Percentiles rank a stretch among this genome's conserved stretches.
Conservation (phyloP, 2,888 invertebrate species). For the Ferrisia virgata region DNA sequence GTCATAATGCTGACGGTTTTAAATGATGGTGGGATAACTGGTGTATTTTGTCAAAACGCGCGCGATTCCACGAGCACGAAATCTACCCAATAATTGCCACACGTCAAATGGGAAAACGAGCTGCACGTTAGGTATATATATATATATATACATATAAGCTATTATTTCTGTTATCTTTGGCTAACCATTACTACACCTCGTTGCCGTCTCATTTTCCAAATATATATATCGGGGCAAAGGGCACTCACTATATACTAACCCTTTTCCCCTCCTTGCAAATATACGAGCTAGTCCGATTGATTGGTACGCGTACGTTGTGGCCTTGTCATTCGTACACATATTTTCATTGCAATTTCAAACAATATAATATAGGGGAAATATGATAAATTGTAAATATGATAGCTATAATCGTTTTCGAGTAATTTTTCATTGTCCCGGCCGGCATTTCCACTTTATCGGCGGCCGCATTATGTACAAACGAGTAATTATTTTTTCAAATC, state of each 20-base stretch:
- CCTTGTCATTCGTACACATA: conserved; percentile 23
- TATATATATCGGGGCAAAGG: conserved; percentile 9
- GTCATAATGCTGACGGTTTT: conserved; percentile 42
- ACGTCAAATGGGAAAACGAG: conserved; percentile 35
- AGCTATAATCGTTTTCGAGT: conserved; percentile 21
- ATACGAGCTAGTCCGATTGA: neutral
- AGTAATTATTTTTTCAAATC: neutral
- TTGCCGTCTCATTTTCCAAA: conserved; percentile 2
- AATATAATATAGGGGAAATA: neutral
- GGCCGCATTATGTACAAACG: neutral
- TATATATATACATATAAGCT: too few species aligned
- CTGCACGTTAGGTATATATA: too few species aligned
- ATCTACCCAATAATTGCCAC: conserved; percentile 39
- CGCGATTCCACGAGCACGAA: conserved; percentile 34
- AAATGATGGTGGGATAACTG: conserved; percentile 41
- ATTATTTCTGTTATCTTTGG: conserved; percentile 42
- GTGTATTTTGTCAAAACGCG: conserved; percentile 42
- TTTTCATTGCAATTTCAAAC: conserved; percentile 21
- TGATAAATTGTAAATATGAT: conserved; percentile 29
- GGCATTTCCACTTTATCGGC: neutral
- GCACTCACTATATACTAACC: neutral
- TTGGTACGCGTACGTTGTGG: conserved; percentile 29
- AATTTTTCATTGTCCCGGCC: conserved; percentile 38
- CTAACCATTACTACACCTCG: conserved; percentile 32
- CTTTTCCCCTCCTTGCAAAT: neutral